These are phyloP conservation scores for Clarias magur DNA, from an alignment of 2,113 vertebrate species.

Conservation along the genomic window DNA sequence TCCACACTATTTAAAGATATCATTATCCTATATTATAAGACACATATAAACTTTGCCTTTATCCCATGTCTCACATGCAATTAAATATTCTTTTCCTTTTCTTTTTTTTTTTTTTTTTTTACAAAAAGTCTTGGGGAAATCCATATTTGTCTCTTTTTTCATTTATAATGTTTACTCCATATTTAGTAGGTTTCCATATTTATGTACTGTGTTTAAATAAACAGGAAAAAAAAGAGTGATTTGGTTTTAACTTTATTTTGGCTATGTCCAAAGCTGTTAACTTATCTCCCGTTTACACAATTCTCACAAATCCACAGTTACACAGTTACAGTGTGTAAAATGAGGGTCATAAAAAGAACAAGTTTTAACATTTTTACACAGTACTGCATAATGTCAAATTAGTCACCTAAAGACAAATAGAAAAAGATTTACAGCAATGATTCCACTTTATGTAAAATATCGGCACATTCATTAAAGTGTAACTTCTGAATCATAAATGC, in stretches of 20 bases:
- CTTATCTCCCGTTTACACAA: conserved; percentile 65
- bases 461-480: not conserved
- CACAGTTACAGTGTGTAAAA: conserved; percentile 68
- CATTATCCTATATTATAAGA: not conserved
- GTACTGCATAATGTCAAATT: conserved; percentile 53
- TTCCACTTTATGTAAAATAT: not conserved
- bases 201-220: conserved; percentile 57
- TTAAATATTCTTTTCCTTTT: not conserved
- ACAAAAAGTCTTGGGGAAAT: not conserved
- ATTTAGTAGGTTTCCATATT: conserved; percentile 20
- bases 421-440: conserved; percentile 30
- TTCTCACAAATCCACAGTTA: conserved; percentile 72
- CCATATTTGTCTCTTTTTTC: not conserved
- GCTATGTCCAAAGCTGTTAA: conserved; percentile 62
- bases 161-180: not conserved
- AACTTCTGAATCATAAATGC: not conserved
- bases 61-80: not conserved
- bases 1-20: not conserved
- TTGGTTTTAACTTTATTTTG: conserved; percentile 69
- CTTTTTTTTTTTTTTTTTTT: not conserved
- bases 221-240: conserved; percentile 66
- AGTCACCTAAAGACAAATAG: conserved; percentile 66
- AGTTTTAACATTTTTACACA: conserved; percentile 64
- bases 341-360: conserved; percentile 61
- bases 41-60: not conserved